A percentile compares a stretch with the other conserved stretches of the same genome.
These are phyloP conservation scores for Setophaga kirtlandii DNA, from an alignment of 2,113 vertebrate species.

Conservation along the genomic window DNA sequence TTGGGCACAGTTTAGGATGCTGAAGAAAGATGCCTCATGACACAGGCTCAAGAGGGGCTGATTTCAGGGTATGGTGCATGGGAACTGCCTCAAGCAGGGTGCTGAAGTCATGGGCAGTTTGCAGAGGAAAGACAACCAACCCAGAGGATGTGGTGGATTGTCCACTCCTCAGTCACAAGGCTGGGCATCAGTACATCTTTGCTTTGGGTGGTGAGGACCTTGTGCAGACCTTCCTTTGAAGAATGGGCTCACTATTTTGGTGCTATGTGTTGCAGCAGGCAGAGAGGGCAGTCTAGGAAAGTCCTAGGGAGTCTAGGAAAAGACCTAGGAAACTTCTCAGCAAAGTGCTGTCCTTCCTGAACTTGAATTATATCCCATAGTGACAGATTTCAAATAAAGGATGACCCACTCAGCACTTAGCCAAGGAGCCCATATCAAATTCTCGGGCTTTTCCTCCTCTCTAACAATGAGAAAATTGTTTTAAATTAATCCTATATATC, in stretches of 20 bases:
- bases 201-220: background rate
- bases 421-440: background rate
- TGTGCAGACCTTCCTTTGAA: background rate
- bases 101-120: background rate
- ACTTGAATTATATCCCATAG: background rate
- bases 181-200: background rate
- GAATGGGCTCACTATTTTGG: background rate
- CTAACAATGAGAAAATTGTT: background rate
- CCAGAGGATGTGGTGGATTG: too few species aligned
- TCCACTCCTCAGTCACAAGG: background rate
- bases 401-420: background rate
- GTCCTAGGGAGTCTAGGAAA: background rate
- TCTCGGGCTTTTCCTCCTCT: background rate
- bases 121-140: background rate
- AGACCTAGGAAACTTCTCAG: background rate
- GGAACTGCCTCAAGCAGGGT: rapidly evolving
- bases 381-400: background rate
- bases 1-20: background rate
- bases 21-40: background rate
- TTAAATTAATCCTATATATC: background rate
- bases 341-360: background rate
- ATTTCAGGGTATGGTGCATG: rapidly evolving
- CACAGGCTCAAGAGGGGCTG: background rate
- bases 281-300: too few species aligned
- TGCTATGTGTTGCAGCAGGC: rapidly evolving